A percentile compares a stretch with the other conserved stretches of the same genome.
These are phyloP conservation scores for Aphaenogaster ashmeadi DNA, from an alignment of 1,140 invertebrate genomes.

Conservation along the genomic window DNA sequence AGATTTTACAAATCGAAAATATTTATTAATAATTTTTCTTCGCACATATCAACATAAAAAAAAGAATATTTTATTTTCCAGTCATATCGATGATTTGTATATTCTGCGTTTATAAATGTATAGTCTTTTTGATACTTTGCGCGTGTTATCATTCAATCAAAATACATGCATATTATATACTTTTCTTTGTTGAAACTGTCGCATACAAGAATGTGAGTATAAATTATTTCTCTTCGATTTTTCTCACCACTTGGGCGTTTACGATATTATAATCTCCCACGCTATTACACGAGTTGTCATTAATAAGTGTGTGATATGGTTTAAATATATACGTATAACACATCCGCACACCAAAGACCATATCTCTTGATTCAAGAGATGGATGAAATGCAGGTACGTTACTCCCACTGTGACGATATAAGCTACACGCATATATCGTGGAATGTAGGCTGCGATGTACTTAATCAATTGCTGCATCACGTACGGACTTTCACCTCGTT, in stretches of 20 bases:
- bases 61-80: background rate
- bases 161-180: background rate
- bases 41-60: slow-evolving; percentile 2
- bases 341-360: background rate
- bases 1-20: background rate
- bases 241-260: background rate
- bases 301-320: background rate
- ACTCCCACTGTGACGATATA: background rate
- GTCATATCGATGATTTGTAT: background rate
- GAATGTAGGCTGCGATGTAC: background rate
- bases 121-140: background rate
- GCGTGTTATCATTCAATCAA: background rate
- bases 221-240: slow-evolving; percentile 14
- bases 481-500: background rate
- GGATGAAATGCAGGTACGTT: background rate
- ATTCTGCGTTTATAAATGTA: background rate
- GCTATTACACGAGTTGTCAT: background rate
- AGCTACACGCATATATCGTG: background rate
- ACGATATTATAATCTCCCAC: background rate
- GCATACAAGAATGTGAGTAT: slow-evolving; percentile 31
- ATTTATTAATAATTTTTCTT: background rate
- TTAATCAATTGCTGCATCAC: background rate
- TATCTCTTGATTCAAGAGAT: background rate
- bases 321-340: background rate
- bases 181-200: background rate